Evolutionary conservation across 2,888 invertebrate genomes (phyloP), one percentile per base, ranked within the genome.

Genomic region (Uloborus plumipes): DNA sequence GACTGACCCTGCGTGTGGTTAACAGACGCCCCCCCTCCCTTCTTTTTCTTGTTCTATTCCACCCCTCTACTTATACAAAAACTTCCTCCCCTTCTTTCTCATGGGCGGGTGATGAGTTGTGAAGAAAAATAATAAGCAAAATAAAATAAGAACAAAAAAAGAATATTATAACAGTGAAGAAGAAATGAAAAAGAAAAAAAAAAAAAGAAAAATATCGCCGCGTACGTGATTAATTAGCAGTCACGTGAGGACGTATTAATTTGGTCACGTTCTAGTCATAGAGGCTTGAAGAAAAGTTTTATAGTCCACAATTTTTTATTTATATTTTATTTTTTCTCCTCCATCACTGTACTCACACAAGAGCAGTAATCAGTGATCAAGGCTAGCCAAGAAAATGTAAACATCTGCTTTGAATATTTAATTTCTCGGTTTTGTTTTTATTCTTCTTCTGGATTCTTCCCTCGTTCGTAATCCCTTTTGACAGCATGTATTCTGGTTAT

Each of bases 91-190:
- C 31, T 31, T 14, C 59, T 59, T 62, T 39, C 49, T 22, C n/a
- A 79, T 66, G 72, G 78, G 79, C 79, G 73, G 79, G 79, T 55
- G 79, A 73, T 73, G 79, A 80, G 67, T 80, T 80, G 79, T 53
- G 73, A 80, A 67, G 73, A 61, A 69, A 76, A 76, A 76, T 76
- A 76, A 76, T 76, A 76, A 76, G 76, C 69, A 61, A 69, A 76
- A 76, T 55, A n/a, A n/a, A 53, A 76, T 55, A 76, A 39, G 11
- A 39, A 39, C 39, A 11, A 39, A 39, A 31, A 39, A 39, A 39
- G 39, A 11, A 39, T 75, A 75, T 75, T 75, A 51, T 13, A 74
- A 58, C 50, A 31, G 61, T 26, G 31, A 69, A 16, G 58, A n/a
- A 58, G 39, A 47, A 16, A 39, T 58, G 58, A n/a, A 51, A 69